Conservation (phyloP, 2,888 invertebrate genomes). For the Trichopria drosophilae region DNA sequence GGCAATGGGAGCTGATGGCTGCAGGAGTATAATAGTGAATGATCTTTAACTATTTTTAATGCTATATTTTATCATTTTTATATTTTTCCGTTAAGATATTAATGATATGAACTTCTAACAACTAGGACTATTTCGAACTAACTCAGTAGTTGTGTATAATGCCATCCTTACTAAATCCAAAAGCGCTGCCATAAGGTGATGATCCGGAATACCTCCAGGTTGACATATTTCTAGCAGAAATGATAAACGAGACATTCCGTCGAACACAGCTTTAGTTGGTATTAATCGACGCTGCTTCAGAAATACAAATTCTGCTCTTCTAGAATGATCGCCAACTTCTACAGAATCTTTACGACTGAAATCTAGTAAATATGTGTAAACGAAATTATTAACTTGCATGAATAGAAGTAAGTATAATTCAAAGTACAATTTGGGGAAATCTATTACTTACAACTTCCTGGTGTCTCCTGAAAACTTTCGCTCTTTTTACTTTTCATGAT, state of each 20-base stretch:
- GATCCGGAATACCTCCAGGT: constrained; percentile 95
- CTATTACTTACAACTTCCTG: constrained; percentile 70
- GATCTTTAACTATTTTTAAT: neutral
- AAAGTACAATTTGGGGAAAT: too few species aligned
- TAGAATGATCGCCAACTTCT: constrained; percentile 76
- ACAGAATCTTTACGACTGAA: constrained; percentile 80
- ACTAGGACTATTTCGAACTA: constrained; percentile 7
- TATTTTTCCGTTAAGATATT: neutral
- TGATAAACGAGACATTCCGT: constrained; percentile 88
- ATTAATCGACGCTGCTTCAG: constrained; percentile 86
- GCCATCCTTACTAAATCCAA: constrained; percentile 79
- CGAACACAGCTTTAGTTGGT: constrained; percentile 73
- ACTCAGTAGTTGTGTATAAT: neutral
- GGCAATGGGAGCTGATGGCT: constrained; percentile 93
- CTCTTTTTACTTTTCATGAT: constrained; percentile 83
- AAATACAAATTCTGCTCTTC: constrained; percentile 86
- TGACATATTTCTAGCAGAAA: constrained; percentile 94
- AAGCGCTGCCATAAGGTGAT: constrained; percentile 90
- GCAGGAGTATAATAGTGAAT: too few species aligned
- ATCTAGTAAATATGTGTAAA: constrained; percentile 58
- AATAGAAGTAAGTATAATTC: neutral
- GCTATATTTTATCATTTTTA: neutral
- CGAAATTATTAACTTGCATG: too few species aligned
- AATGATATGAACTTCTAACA: neutral
- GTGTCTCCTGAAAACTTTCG: constrained; percentile 85